phyloP scores from a whole-genome alignment of 2,113 vertebrate species.

The Leptobrachium leishanense region DNA sequence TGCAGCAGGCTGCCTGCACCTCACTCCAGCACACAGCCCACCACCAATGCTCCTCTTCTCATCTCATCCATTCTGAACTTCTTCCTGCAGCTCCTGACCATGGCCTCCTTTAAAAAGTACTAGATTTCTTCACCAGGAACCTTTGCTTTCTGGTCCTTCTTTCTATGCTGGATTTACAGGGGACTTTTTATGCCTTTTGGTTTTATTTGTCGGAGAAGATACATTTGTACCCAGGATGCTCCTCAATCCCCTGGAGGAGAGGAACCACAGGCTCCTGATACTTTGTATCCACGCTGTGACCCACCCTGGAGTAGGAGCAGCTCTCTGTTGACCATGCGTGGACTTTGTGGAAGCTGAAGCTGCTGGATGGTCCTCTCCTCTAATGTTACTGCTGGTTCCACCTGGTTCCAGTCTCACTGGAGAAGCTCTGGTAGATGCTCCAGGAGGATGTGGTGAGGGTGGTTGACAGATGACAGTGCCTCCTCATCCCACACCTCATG shows the following conservation, averaged over 20 bases:
- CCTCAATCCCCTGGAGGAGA: not conserved
- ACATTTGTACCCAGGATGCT: not conserved
- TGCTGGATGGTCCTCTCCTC: no score
- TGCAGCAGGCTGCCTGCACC: constrained; percentile 24
- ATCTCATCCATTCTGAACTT: no score
- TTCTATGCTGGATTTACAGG: no score
- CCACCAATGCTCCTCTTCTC: not conserved
- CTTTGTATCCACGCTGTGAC: not conserved
- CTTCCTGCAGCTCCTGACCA: no score
- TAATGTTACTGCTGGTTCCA: not conserved
- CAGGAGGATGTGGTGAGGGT: not conserved
- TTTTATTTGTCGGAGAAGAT: not conserved
- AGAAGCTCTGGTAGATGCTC: not conserved
- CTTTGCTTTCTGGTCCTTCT: no score
- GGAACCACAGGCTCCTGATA: not conserved
- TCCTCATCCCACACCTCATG: not conserved
- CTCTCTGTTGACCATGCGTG: not conserved
- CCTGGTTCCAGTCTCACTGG: not conserved
- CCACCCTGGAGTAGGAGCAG: not conserved
- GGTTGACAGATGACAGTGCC: not conserved
- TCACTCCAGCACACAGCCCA: not conserved
- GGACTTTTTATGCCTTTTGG: no score
- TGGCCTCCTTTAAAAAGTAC: no score
- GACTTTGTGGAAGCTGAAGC: not conserved
- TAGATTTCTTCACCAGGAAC: no score